Base-by-base conservation (phyloP, 1,140 invertebrate species). In the Drosophila bifasciata region DNA sequence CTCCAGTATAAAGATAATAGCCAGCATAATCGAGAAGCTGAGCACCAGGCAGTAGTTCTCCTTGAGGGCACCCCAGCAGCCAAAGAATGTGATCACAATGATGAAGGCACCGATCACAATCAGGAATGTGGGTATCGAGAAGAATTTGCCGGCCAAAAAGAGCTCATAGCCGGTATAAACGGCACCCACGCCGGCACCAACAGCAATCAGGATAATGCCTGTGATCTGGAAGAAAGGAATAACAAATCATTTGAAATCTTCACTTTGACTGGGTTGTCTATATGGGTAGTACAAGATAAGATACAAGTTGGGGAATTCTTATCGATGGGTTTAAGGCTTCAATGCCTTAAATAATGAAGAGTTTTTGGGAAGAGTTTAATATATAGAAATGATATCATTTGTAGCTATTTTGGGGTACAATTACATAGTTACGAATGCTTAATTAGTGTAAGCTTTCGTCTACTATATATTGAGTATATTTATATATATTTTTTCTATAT, bases 11-110 rank as follows among this genome's bases (percentile, higher is more conserved):
- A 97, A 97, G 59, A 97, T 94, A 1, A 96, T 70, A 5, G 94
- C 92, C 92, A 97, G 92, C 28, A 97, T 91, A 0, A 94, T 93
- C 39, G 95, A 94, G 92, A 97, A 98, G 79, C 94, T 95, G 40
- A 96, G 92, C 25, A 96, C 94, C 94, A 97, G 95, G 86, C 95
- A 96, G 75, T 96, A 95, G 89, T 95, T 97, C 90, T 97, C 96
- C 85, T 94, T 95, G 32, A 95, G 93, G 1, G 96, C 96, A 25
- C 97, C 97, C 91, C 96, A 97, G 92, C 97, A 98, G 73, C 97
- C 97, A 69, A 97, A 95, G 92, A 97, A 97, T 0, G 96, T 94
- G 39, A 97, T 95, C 51, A 97, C 89, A 86, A 97, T 96, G 44
- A 97, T 95, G 40, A 97, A 94, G 2, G 94, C 89, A 7, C 97